Base-by-base conservation (phyloP, 2,888 invertebrate species). In the Tholera decimalis region DNA sequence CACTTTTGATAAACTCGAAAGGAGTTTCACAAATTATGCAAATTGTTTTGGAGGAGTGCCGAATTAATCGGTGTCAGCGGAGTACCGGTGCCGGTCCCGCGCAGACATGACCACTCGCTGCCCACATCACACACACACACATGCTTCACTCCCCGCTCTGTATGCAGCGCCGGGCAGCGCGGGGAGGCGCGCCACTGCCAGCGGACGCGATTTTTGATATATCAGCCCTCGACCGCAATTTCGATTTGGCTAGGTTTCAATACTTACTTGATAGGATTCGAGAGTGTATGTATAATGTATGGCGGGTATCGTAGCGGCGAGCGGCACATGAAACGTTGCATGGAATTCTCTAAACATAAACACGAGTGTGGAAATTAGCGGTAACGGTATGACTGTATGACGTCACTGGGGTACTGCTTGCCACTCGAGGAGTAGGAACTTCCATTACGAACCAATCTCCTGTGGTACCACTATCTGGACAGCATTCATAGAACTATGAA, bases 221-320 rank as follows among this genome's bases (percentile, higher is more conserved):
- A 82, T 79, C 62, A 67, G 28, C 51, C 63, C 47, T 70, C 72
- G 65, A 67, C 70, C 79, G 76, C 82, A 70, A 70, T 80, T 74
- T 72, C 64, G 82, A 79, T 80, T 80, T 82, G 80, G 82, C 82
- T 64, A 67, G 61, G 79, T 71, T 65, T 78, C 82, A 74, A 77
- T 78, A 61, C 50, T 68, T 78, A 61, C 50, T 68, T 77, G 65
- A 61, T 66, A 49, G 64, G 59, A 61, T 80, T 62, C 60, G 44
- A 73, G 58, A 77, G 46, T 54, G 50, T 70, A 53, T 67, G 51
- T 65, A 57, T 57, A 64, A 77, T 59, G 47, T 71, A 56, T 64
- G 33, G 30, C 46, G 44, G 9, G 26, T 4, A 13, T 30, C 46
- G 13, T 11, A 44, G 26, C 18, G 30, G 20, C 24, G 44, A 37